phyloP scores from a whole-genome alignment of 2,797 vertebrate species.

The Todus mexicanus region DNA sequence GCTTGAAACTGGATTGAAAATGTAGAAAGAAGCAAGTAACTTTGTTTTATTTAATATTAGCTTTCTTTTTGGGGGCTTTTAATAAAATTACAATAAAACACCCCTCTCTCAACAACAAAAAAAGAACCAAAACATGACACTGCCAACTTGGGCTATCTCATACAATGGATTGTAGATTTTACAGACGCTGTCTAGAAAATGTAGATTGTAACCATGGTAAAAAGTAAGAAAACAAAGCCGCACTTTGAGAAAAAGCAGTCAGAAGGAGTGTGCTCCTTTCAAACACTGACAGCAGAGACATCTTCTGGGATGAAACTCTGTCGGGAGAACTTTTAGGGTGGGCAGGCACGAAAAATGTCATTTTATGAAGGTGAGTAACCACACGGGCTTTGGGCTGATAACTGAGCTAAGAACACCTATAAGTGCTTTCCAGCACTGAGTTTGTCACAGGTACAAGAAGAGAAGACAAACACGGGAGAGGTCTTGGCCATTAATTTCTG shows the following conservation, averaged over 20 bases:
- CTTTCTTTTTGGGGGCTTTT: neutral
- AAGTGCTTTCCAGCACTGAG: fast-evolving
- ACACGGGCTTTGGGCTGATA: neutral
- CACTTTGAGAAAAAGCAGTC: fast-evolving
- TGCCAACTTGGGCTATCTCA: neutral
- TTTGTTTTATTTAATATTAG: neutral
- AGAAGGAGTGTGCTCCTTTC: neutral
- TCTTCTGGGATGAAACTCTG: neutral
- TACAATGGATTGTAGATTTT: neutral
- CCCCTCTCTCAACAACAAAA: neutral
- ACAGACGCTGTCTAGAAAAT: neutral
- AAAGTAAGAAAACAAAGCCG: neutral
- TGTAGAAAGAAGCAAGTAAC: neutral
- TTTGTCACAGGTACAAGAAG: neutral
- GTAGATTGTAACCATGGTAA: neutral
- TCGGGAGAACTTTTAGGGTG: neutral
- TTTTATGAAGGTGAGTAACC: neutral
- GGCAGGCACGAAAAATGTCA: neutral
- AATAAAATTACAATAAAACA: neutral
- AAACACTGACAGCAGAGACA: neutral
- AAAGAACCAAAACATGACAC: neutral
- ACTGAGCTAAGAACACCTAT: neutral
- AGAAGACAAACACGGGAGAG: fast-evolving
- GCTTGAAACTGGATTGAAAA: neutral
- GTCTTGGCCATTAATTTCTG: neutral